A percentile compares a stretch with the other conserved stretches of the same genome.
phyloP scores from a whole-genome alignment of 2,113 vertebrate genomes.

The Aix galericulata region DNA sequence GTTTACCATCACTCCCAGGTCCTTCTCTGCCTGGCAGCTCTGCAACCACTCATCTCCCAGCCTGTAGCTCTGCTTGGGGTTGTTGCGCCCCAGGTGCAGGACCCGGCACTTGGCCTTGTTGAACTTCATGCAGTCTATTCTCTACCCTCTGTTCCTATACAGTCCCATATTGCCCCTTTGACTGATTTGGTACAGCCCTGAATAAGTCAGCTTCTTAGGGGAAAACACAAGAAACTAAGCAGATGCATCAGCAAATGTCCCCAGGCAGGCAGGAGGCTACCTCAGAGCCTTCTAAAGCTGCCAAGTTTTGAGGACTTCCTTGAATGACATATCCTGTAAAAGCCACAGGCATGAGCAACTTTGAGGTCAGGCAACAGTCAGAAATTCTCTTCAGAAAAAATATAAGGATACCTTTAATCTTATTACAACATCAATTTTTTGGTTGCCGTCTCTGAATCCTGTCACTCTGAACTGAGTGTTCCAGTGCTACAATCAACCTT shows the following conservation, averaged over 20 bases:
- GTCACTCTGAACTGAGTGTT: not conserved
- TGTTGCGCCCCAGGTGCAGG: no score
- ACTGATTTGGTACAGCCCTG: not conserved
- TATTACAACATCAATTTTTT: not conserved
- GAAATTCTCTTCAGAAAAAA: not conserved
- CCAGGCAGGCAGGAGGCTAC: not conserved
- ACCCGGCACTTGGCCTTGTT: no score
- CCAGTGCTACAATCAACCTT: not conserved
- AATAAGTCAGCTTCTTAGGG: not conserved
- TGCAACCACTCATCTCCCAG: no score
- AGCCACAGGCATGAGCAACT: not conserved
- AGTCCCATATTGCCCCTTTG: not conserved
- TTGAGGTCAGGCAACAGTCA: accelerated
- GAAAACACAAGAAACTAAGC: not conserved
- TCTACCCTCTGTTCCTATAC: not conserved
- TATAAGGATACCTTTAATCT: not conserved
- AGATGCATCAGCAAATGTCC: not conserved
- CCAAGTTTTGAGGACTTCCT: not conserved
- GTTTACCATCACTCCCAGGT: no score
- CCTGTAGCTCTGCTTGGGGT: no score
- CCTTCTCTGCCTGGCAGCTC: no score
- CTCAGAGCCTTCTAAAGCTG: not conserved
- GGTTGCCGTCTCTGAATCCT: not conserved
- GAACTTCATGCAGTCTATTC: no score
- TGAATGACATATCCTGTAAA: not conserved